These are phyloP conservation scores for Micronycteris hirsuta DNA, from an alignment of 2,113 vertebrate genomes.

Conservation along the genomic window DNA sequence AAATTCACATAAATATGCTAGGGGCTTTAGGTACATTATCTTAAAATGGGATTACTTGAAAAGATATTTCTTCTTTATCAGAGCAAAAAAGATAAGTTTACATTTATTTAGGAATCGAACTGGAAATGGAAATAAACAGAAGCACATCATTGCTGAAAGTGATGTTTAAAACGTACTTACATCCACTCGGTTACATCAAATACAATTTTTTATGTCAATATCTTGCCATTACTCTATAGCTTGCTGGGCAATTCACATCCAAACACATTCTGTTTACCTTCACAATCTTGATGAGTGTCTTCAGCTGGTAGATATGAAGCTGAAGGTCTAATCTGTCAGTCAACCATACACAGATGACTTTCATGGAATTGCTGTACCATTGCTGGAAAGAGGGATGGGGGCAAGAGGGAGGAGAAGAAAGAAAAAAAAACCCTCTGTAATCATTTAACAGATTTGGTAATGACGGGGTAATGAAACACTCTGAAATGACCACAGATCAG, in stretches of 20 bases:
- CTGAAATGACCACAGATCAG: slow-evolving; percentile 82
- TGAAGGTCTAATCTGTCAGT: slow-evolving; percentile 95
- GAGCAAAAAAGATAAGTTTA: background rate
- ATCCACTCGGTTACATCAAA: background rate
- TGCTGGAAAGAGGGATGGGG: slow-evolving; percentile 83
- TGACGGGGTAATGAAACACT: slow-evolving; percentile 83
- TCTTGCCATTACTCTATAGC: slow-evolving; percentile 39
- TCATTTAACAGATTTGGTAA: slow-evolving; percentile 84
- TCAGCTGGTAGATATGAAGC: slow-evolving; percentile 97
- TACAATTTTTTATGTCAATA: background rate
- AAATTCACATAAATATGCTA: background rate
- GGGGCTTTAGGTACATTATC: background rate
- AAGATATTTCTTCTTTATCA: slow-evolving; percentile 15
- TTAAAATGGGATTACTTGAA: background rate
- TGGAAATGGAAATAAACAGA: background rate
- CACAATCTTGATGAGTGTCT: slow-evolving; percentile 98
- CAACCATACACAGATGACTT: slow-evolving; percentile 93
- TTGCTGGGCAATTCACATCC: slow-evolving; percentile 31
- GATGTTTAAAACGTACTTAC: background rate
- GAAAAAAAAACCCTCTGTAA: slow-evolving; percentile 62
- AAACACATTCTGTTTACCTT: slow-evolving; percentile 87
- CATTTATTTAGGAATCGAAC: background rate
- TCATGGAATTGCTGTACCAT: slow-evolving; percentile 95
- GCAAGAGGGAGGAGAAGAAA: slow-evolving; percentile 49
- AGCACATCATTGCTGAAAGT: background rate